Evolutionary conservation across 2,113 vertebrate genomes (phyloP), one percentile per base, ranked within the genome.

Genomic region (Gracilinanus agilis): DNA sequence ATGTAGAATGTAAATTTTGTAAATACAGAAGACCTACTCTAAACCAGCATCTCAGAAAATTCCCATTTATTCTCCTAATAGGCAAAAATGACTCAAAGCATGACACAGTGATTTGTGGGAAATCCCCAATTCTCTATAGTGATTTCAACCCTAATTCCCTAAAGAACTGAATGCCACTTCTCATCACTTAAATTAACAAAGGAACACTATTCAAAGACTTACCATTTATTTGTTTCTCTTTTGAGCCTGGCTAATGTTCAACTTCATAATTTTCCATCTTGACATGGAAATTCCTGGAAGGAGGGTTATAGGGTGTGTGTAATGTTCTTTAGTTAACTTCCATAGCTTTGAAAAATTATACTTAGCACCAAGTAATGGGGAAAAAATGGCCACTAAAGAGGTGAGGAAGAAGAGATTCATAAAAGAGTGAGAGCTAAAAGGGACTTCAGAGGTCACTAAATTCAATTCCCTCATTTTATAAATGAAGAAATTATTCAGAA

Each of bases 51-150:
- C n/a, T 83, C n/a, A 40, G 7, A 83, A 6, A n/a, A 89, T 24
- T 55, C 44, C 7, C 88, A 49, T 23, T 19, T 44, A 49, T 44
- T 91, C 0, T 58, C 54, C 53, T 88, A 29, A 24, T 24, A 19
- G 24, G 53, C 27, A 88, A 34, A 92, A 16, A 89, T 75, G 16
- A 93, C 93, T 91, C 67, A 55, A 67, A 92, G n/a, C 54, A 3
- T 95, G 25, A 89, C 40, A 61, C 34, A 88, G 55, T 40, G 34
- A 40, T 40, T 40, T 83, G 61, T 83, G 67, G 89, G 61, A 92
- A 91, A 92, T 61, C 89, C 83, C 55, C 12, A 7, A 0, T 89
- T 94, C 34, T 94, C 55, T 94, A 54, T n/a, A 55, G 96, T 92
- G 75, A 44, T 27, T 27, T 88, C 53, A 83, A 3, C 56, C 0